Evolutionary conservation across 2,888 invertebrate species (phyloP), one percentile per base, ranked within the genome.

Genomic region (Ommatoiulus sabulosus): DNA sequence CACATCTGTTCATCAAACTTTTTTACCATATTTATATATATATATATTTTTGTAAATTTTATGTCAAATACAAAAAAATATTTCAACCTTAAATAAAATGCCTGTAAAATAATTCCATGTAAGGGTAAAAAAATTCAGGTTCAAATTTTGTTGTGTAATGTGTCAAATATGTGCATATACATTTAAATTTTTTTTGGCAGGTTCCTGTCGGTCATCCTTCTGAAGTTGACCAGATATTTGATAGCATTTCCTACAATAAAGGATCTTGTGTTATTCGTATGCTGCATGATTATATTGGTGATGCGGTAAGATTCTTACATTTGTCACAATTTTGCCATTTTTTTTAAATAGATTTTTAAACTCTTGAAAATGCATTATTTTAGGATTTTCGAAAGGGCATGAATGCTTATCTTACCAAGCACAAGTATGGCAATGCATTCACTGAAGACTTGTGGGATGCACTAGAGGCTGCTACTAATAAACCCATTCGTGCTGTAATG

Each of bases 181-280:
- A 90, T 46, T 20, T 90, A 84, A 46, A 17, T n/a, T 89, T 48
- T 87, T 89, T 90, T 88, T 91, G 90, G 43, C 90, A 94, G 93
- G 94, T 95, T 10, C 97, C 97, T 17, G 98, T 98, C 0, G 96
- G 97, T 0, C 97, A 98, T 93, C 99, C 99, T 0, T 95, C 96
- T 10, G 98, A 99, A 93, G 96, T 99, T 89, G 98, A 98, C 93
- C 98, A 99, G 93, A 99, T 99, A 91, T 99, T 99, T 93, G 99
- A 99, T 93, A 97, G 97, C 91, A 99, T 99, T 91, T 98, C 98
- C 57, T 99, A 99, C 93, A 96, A 96, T 92, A 99, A 99, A 93
- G 98, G 98, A 5, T 98, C 98, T 1, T 97, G 97, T 87, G 96
- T 98, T 8, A 94, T 94, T 90, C 94, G 99, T 90, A 99, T 99